Evolutionary conservation across 2,888 invertebrate species (phyloP).

Genomic region (Ectobius pallidus): DNA sequence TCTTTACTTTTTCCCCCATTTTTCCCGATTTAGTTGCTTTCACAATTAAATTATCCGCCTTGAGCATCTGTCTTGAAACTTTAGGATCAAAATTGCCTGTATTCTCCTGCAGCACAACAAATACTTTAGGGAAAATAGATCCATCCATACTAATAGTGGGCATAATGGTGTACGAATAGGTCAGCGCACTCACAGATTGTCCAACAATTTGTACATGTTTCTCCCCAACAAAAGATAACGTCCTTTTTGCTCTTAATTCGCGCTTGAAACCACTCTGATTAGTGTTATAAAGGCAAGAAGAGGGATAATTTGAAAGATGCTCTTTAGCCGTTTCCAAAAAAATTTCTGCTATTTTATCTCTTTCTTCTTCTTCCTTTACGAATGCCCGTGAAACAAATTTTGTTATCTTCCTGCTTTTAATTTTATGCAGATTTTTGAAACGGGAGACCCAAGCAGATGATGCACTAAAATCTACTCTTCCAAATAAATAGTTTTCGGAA

Average conservation of each 20-base stretch:
- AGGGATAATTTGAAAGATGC: not conserved
- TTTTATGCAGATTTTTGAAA: too few species aligned
- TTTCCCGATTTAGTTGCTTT: not conserved
- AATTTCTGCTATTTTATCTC: not conserved
- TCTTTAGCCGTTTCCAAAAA: not conserved
- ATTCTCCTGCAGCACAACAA: not conserved
- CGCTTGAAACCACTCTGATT: constrained; percentile 3
- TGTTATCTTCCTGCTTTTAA: too few species aligned
- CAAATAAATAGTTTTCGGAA: constrained; percentile 38
- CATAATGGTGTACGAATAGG: not conserved
- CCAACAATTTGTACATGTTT: not conserved
- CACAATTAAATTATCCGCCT: not conserved
- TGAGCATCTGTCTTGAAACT: not conserved
- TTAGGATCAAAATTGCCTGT: not conserved
- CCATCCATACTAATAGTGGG: not conserved
- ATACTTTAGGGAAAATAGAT: not conserved
- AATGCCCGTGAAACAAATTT: too few species aligned
- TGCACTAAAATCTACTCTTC: constrained; percentile 19
- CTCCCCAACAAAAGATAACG: not conserved
- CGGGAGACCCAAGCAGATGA: too few species aligned
- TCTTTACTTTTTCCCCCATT: not conserved
- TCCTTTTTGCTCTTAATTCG: not conserved
- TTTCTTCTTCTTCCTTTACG: not conserved
- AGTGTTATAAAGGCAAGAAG: not conserved
- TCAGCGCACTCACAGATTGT: too few species aligned